phyloP scores from a whole-genome alignment of 2,113 vertebrate genomes.

The Nycticryphes semicollaris region DNA sequence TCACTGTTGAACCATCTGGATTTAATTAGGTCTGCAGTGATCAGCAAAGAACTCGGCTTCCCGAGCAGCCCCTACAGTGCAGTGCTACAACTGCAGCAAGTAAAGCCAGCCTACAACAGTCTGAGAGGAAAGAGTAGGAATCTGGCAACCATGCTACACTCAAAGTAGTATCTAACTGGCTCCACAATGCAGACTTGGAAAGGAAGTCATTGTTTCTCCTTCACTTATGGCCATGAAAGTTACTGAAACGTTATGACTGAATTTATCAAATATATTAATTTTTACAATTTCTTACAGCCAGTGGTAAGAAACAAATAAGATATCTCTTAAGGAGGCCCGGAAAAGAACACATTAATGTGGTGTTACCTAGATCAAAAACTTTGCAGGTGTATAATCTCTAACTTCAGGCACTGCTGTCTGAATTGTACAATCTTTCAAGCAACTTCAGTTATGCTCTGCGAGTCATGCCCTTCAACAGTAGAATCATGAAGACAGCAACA shows the following conservation, averaged over 20 bases:
- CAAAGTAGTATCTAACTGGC: not conserved
- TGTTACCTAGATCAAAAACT: not conserved
- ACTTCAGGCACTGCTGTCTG: not conserved
- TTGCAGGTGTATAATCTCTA: not conserved
- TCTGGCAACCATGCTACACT: not conserved
- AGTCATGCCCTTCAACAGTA: not conserved
- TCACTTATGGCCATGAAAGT: not conserved
- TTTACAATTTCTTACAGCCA: not conserved
- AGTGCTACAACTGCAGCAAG: not conserved
- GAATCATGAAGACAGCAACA: not conserved
- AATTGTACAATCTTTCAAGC: not conserved
- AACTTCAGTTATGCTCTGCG: not conserved
- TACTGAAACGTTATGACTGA: not conserved
- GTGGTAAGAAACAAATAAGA: not conserved
- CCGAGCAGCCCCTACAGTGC: not conserved
- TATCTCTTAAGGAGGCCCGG: not conserved
- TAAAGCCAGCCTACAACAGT: not conserved
- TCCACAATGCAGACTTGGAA: not conserved
- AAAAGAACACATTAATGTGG: not conserved
- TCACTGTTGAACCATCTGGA: not conserved
- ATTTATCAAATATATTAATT: not conserved
- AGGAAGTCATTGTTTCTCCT: not conserved
- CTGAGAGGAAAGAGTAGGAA: not conserved
- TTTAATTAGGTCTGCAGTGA: not conserved
- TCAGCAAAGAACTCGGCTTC: not conserved